Conservation (phyloP, 2,797 vertebrate genomes). For the Eidolon dupreanum region DNA sequence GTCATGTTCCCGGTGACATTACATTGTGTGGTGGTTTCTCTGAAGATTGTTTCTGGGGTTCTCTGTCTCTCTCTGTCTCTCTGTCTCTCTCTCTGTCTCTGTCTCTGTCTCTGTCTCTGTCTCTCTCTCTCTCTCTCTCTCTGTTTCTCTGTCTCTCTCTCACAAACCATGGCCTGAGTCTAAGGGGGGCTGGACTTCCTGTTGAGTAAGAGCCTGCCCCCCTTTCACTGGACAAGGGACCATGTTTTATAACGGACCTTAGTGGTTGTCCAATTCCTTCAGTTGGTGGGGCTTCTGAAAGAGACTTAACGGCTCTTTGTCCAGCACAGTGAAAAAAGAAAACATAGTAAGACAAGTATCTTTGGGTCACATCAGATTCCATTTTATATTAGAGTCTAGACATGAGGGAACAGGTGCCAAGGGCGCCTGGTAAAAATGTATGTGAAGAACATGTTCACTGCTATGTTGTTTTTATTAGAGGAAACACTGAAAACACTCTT, state of each 20-base stretch:
- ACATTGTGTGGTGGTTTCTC: background rate
- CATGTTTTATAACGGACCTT: background rate
- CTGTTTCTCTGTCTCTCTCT: background rate
- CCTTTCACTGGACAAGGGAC: background rate
- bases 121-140: background rate
- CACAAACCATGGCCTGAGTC: background rate
- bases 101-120: background rate
- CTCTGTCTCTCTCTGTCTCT: background rate
- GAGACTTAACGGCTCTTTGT: background rate
- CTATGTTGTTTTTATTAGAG: background rate
- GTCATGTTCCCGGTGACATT: background rate
- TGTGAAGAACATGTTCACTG: background rate
- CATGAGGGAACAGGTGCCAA: background rate
- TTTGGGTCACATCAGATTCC: background rate
- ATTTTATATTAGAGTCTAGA: constrained; percentile 24
- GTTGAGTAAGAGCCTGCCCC: background rate
- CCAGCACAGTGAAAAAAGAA: background rate
- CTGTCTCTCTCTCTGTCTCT: background rate
- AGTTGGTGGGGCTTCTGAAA: background rate
- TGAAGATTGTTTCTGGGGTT: constrained; percentile 33
- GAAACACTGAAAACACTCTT: background rate
- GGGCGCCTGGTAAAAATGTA: background rate
- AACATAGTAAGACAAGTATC: background rate
- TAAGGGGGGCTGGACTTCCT: background rate
- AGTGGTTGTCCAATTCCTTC: background rate